Evolutionary conservation across 1,140 invertebrate genomes (phyloP).

Genomic region (Hylaeus volcanicus): DNA sequence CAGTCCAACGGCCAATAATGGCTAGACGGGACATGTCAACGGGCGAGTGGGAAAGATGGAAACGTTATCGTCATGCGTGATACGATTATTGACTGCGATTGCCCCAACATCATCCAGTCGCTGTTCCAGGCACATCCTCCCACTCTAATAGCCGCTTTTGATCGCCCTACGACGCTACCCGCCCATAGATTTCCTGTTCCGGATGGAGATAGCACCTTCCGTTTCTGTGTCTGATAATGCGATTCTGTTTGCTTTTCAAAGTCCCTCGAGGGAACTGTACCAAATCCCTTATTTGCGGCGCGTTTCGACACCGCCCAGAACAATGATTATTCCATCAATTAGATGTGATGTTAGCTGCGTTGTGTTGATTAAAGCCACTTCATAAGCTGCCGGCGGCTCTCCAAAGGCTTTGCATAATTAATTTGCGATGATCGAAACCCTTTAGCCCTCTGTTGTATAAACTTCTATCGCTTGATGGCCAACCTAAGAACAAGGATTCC

Average conservation of each 20-base stretch:
- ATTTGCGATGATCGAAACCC: no score
- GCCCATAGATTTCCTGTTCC: slow-evolving; percentile 1
- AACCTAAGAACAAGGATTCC: no score
- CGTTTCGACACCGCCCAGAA: background rate
- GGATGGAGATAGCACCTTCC: slow-evolving; percentile 15
- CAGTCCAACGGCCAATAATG: slow-evolving; percentile 22
- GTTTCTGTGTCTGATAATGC: background rate
- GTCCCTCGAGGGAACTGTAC: background rate
- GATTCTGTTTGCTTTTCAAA: background rate
- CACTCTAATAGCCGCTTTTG: slow-evolving; percentile 36
- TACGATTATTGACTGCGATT: slow-evolving; percentile 38
- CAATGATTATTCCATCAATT: background rate
- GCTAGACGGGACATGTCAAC: slow-evolving; percentile 11
- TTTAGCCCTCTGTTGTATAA: no score
- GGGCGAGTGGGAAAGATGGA: slow-evolving; percentile 35
- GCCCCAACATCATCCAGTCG: slow-evolving; percentile 22
- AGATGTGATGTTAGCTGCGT: background rate
- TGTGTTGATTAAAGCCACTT: no score
- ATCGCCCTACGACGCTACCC: background rate
- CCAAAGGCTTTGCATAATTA: no score
- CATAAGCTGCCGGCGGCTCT: no score
- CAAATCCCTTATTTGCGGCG: background rate
- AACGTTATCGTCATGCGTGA: slow-evolving; percentile 31
- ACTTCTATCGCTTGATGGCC: no score
- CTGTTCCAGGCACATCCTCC: slow-evolving; percentile 12